phyloP scores from a whole-genome alignment of 1,140 invertebrate species.

The Trypoxylus dichotomus region DNA sequence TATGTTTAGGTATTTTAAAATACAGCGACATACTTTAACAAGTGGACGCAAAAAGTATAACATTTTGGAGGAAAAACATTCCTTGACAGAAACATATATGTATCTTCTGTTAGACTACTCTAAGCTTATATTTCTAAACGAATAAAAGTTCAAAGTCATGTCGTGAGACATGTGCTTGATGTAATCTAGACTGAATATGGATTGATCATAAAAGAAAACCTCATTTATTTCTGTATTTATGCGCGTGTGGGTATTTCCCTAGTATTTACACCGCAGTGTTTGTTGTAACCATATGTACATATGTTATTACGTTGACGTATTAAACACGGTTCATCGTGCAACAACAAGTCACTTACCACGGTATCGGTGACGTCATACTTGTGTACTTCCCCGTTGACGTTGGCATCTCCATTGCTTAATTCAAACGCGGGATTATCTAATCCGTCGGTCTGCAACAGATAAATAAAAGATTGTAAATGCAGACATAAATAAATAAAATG shows the following conservation, averaged over 20 bases:
- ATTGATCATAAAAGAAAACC: too few relatives aligned
- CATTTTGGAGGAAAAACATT: too few relatives aligned
- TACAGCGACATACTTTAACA: too few relatives aligned
- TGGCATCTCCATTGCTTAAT: not conserved
- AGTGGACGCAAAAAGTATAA: too few relatives aligned
- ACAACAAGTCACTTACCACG: not conserved
- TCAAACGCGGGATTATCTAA: slow-evolving; percentile 11
- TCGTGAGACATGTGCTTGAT: too few relatives aligned
- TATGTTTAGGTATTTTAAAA: too few relatives aligned
- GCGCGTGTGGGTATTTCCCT: not conserved
- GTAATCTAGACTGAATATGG: too few relatives aligned
- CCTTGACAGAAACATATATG: too few relatives aligned
- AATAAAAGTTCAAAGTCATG: too few relatives aligned
- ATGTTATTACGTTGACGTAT: not conserved
- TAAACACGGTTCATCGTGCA: not conserved
- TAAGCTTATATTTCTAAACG: too few relatives aligned
- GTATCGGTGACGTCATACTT: not conserved
- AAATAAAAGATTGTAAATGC: not conserved
- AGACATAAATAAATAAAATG: not conserved
- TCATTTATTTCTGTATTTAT: too few relatives aligned
- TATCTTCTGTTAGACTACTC: too few relatives aligned
- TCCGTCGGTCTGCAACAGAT: not conserved
- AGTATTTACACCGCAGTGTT: not conserved
- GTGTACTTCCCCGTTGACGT: not conserved
- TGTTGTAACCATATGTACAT: not conserved